A percentile compares a stretch with the other conserved stretches of the same genome.
These are phyloP conservation scores for Oscarella lobularis DNA, from an alignment of 37 sponge, comb jelly and placozoan genomes.

Conservation along the genomic window DNA sequence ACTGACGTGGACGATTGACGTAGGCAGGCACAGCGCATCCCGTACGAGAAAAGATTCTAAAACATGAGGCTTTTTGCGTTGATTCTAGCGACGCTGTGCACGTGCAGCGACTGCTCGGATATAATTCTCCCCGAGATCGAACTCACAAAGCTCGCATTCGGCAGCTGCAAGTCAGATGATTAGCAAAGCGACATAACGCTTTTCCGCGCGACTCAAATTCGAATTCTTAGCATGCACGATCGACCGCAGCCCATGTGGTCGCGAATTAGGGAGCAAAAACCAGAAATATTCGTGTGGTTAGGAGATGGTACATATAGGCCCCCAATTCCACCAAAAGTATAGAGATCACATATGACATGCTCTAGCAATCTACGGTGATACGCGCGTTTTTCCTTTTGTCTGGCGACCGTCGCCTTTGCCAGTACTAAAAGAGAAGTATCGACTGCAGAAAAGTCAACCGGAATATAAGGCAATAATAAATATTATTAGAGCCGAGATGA, in stretches of 20 bases:
- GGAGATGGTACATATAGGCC: not conserved
- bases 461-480: conserved; percentile 27
- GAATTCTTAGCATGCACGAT: not conserved
- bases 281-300: not conserved
- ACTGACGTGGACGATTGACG: no score
- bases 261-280: not conserved
- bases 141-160: not conserved
- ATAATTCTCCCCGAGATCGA: no score
- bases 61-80: no score
- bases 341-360: no score
- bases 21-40: no score
- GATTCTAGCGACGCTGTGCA: no score
- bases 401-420: not conserved
- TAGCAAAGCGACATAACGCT: not conserved
- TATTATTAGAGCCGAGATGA: conserved; percentile 13
- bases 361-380: not conserved
- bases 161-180: not conserved
- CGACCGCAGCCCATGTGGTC: conserved; percentile 4
- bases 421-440: conserved; percentile 1
- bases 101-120: no score
- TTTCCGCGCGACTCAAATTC: no score
- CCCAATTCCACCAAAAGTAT: no score
- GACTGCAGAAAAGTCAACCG: not conserved
- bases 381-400: not conserved
- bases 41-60: no score